phyloP scores from a whole-genome alignment of 2,797 vertebrate genomes.

The Odontamblyopus lacepedii region DNA sequence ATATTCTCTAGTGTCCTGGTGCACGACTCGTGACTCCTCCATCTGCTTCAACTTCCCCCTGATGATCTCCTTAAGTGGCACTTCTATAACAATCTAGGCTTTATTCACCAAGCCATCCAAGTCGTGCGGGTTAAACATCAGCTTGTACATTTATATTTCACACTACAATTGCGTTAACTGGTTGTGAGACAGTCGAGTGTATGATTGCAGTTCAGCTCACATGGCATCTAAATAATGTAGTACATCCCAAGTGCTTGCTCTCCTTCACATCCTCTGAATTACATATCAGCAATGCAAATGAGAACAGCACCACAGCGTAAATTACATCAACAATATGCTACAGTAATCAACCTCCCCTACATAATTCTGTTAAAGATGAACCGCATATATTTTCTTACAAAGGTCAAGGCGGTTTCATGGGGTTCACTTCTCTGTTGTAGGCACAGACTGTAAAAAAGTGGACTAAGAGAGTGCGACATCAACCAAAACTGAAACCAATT shows the following conservation, averaged over 20 bases:
- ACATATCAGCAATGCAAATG: conserved; percentile 19
- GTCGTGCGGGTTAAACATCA: conserved; percentile 26
- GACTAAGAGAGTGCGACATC: too few species aligned
- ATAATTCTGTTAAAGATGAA: conserved; percentile 13
- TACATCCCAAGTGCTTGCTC: conserved; percentile 30
- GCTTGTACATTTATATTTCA: conserved; percentile 33
- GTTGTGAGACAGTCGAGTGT: conserved; percentile 28
- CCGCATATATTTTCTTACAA: conserved; percentile 21
- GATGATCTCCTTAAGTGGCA: conserved; percentile 7
- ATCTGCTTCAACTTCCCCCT: conserved; percentile 8
- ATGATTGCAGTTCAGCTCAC: conserved; percentile 39
- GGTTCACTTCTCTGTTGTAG: conserved; percentile 50
- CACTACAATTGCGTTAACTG: conserved; percentile 26
- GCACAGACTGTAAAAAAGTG: too few species aligned
- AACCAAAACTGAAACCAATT: too few species aligned
- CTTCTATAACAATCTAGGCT: conserved; percentile 35
- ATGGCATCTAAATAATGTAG: conserved; percentile 42
- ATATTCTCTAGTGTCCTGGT: conserved; percentile 2
- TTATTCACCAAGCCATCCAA: conserved; percentile 21
- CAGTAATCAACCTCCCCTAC: conserved; percentile 8
- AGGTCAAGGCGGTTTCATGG: conserved; percentile 41
- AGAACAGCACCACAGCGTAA: background rate
- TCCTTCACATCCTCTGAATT: conserved; percentile 19
- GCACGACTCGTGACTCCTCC: conserved; percentile 7
- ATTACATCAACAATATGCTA: conserved; percentile 2